Base-by-base conservation (phyloP, 2,888 invertebrate genomes). In the Allacma fusca region DNA sequence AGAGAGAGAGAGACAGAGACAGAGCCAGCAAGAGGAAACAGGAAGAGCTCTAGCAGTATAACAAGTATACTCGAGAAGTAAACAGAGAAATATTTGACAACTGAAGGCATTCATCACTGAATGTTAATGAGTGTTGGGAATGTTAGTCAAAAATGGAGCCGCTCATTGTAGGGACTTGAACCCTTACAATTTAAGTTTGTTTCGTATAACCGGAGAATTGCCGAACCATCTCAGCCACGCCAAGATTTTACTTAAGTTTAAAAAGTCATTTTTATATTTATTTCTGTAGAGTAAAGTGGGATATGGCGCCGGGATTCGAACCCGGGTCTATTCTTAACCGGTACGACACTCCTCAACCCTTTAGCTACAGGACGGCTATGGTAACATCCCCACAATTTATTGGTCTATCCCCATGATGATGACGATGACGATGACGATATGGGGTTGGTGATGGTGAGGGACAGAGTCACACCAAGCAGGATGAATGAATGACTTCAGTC, bases 251-350 rank as follows among this genome's bases (percentile, higher is more conserved):
- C 74, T 74, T 74, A 74, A 74, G 26, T 24, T 74, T 65, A 65
- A 74, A 64, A 26, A 65, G 74, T 69, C 40, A 69, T 43, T 69
- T 69, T 24, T 69, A 28, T 43, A 44, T 34, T 62, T 24, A 62
- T 62, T 23, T 62, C 23, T 69, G 44, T 69, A 69, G 40, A 57
- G 57, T 72, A 71, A 73, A 73, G 40, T 73, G 73, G 64, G 64
- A 72, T 62, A 64, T 29, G 73, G 34, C 34, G 34, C 72, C 67
- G 44, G 74, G 74, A 74, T 34, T 74, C 65, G 74, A 74, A 74
- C 74, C 74, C 44, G 64, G 44, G 43, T 34, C 44, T 64, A 65
- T 65, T 74, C 74, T 74, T 74, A 64, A 65, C 74, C 74, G 74
- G 74, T 50, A 4, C 13, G 7, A 21, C 12, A 26, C 43, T 28